Evolutionary conservation across 1,140 invertebrate genomes (phyloP), one percentile per base, ranked within the genome.

Genomic region (Zaprionus vittiger): DNA sequence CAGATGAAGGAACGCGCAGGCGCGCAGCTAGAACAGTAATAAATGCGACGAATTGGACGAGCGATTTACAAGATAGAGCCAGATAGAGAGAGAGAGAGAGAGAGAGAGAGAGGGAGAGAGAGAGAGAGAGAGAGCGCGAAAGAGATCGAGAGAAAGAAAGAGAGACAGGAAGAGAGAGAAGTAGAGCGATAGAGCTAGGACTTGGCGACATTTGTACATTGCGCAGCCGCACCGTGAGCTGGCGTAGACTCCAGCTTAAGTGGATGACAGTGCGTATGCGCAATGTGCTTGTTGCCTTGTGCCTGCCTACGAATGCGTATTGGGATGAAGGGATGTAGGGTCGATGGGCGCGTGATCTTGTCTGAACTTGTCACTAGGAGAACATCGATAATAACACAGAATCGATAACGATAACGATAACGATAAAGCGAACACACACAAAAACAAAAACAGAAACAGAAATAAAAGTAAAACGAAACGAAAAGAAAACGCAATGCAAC

Each of bases 1-100:
- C 70, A 75, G 71, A 64, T 56, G 61, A 79, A 71, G 49, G 81
- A 66, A 74, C 79, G 85, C 85, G 83, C 79, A 77, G 77, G 79
- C 72, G 85, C 86, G 82, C 82, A 74, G 89, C 91, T 92, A 92
- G 91, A 92, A 92, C 91, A 73, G 70, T 92, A 92, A 92, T 92
- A 92, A 92, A 91, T 91, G 82, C 80, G 69, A 77, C 80, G 84
- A 82, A 83, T 86, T 86, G 83, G 87, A 91, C 83, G 72, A 85
- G 80, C 82, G 78, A 65, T 60, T 49, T 57, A 71, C 81, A 81
- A 67, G 31, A 34, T 1, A 47, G 26, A 65, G 47, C 55, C 7
- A 55, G 55, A 38, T 41, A 72, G 52, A 65, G 66, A 76, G 56
- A 80, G 28, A 62, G 22, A 37, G 9, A 44, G n/a, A n/a, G n/a